Percentiles rank a stretch among this genome's conserved stretches.
Conservation (phyloP, 1,140 invertebrate genomes). For the Vanessa tameamea region DNA sequence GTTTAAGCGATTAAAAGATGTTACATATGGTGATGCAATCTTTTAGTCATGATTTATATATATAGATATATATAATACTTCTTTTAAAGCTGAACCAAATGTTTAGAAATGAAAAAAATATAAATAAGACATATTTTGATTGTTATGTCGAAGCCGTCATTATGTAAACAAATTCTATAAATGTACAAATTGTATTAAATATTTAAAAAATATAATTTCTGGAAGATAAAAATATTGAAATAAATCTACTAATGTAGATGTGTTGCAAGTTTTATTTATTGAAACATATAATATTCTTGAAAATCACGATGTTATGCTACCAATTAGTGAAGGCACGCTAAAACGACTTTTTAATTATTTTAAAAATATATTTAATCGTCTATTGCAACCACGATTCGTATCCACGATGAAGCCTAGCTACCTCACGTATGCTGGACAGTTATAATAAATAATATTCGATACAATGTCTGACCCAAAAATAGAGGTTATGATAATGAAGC, state of each 20-base stretch:
- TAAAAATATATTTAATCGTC: neutral
- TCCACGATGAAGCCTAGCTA: conserved; percentile 28
- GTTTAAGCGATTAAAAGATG: neutral
- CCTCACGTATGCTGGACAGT: conserved; percentile 41
- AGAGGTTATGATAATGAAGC: conserved; percentile 20
- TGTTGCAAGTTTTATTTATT: too few species aligned
- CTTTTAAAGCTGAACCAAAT: neutral
- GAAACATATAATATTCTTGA: too few species aligned
- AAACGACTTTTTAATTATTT: neutral
- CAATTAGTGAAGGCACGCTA: too few species aligned
- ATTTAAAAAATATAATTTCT: too few species aligned
- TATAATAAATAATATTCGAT: conserved; percentile 40
- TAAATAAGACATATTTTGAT: too few species aligned
- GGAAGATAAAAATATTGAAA: too few species aligned
- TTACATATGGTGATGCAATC: neutral
- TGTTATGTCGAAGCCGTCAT: too few species aligned
- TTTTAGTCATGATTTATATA: neutral
- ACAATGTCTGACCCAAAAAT: conserved; percentile 37
- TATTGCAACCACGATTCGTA: conserved; percentile 15
- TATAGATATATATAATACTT: neutral
- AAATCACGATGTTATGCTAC: too few species aligned
- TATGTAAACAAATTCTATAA: too few species aligned
- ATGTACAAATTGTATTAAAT: too few species aligned
- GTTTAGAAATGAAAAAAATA: too few species aligned
- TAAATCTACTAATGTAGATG: too few species aligned